Conservation (phyloP, 2,797 vertebrate species). For the Channallabes apus region DNA sequence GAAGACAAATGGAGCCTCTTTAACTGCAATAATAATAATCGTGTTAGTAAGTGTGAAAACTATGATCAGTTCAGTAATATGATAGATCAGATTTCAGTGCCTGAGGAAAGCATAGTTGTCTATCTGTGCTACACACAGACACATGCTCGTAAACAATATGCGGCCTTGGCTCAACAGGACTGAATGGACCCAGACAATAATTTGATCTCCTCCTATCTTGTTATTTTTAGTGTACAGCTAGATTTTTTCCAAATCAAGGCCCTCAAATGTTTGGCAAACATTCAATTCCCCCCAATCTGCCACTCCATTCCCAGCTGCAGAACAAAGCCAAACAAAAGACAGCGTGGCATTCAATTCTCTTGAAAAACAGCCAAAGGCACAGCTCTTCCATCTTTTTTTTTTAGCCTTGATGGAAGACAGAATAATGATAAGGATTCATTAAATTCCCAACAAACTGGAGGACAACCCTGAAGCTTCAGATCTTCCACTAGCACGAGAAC, state of each 20-base stretch:
- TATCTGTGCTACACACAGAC: slow-evolving; percentile 52
- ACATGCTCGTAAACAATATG: slow-evolving; percentile 62
- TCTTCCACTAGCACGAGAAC: not conserved
- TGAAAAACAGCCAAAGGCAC: slow-evolving; percentile 49
- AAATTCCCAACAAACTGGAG: slow-evolving; percentile 40
- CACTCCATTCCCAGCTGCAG: slow-evolving; percentile 3
- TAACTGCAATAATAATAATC: slow-evolving; percentile 58
- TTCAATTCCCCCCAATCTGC: slow-evolving; percentile 25
- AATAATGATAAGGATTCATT: slow-evolving; percentile 51
- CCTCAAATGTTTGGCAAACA: slow-evolving; percentile 31
- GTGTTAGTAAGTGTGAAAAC: slow-evolving; percentile 69
- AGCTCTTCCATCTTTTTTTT: slow-evolving; percentile 34
- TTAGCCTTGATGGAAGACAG: slow-evolving; percentile 44
- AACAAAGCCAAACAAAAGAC: slow-evolving; percentile 50
- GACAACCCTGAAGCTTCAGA: slow-evolving; percentile 7
- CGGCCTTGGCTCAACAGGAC: slow-evolving; percentile 48
- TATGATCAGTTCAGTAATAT: slow-evolving; percentile 55
- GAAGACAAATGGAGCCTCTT: slow-evolving; percentile 67
- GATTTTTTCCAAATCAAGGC: slow-evolving; percentile 31
- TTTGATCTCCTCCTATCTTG: slow-evolving; percentile 63
- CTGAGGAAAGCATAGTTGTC: slow-evolving; percentile 32
- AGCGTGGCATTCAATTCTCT: slow-evolving; percentile 51
- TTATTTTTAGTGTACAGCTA: slow-evolving; percentile 42
- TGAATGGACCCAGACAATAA: slow-evolving; percentile 68
- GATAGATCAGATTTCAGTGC: slow-evolving; percentile 64